phyloP scores from a whole-genome alignment of 1,140 invertebrate species.

The Pseudomyrmex sp. region DNA sequence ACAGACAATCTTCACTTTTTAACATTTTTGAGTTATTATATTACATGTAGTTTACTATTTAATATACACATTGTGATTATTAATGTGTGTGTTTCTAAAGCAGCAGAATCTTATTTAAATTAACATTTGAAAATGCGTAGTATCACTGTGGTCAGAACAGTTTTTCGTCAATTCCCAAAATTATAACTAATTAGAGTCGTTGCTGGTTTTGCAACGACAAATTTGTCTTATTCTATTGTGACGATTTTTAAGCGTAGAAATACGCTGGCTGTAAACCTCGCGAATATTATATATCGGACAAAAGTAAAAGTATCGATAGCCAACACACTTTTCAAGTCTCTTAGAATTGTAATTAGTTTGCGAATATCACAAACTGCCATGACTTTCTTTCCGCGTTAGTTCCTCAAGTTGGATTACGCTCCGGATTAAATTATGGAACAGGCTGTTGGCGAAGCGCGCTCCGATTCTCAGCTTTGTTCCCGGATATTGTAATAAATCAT shows the following conservation, averaged over 20 bases:
- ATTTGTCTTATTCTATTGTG: not conserved
- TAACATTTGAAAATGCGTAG: no score
- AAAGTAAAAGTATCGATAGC: not conserved
- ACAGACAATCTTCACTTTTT: no score
- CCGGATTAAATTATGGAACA: slow-evolving; percentile 52
- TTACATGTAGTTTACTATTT: no score
- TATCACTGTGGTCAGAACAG: no score
- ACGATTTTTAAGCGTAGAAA: not conserved
- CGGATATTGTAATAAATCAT: slow-evolving; percentile 60
- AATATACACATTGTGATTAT: no score
- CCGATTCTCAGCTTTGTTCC: slow-evolving; percentile 61
- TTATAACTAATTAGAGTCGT: no score
- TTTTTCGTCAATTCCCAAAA: no score
- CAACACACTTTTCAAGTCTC: not conserved
- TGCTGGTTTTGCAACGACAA: no score
- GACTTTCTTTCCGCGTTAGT: slow-evolving; percentile 55
- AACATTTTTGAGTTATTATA: no score
- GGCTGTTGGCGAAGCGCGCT: slow-evolving; percentile 51
- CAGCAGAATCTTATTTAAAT: no score
- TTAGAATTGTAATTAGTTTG: slow-evolving; percentile 46
- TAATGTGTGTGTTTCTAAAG: no score
- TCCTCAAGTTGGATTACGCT: slow-evolving; percentile 57
- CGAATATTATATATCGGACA: not conserved
- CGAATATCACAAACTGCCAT: slow-evolving; percentile 37
- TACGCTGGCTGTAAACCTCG: not conserved